Evolutionary conservation across 2,113 vertebrate species (phyloP), one percentile per base, ranked within the genome.

Genomic region (Ivindomyrus marchei): DNA sequence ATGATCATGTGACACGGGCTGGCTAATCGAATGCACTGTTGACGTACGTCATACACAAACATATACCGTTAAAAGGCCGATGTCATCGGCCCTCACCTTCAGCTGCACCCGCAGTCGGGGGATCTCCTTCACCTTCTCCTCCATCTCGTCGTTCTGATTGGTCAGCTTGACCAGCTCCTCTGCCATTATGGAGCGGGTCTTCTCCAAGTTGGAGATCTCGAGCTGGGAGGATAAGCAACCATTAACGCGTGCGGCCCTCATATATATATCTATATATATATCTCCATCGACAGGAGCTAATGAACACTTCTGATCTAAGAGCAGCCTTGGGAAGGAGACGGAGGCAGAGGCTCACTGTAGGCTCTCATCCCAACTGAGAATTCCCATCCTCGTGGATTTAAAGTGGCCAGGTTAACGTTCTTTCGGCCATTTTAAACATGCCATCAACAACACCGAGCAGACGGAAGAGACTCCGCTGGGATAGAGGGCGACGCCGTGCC

Each of bases 141-240:
- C 97, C 91, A 99, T 96, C 11, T 99, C 98, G n/a, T 99, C 98
- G 1, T 97, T 99, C 93, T 97, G 96, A 95, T 97, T 99, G 91
- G 98, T 99, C 94, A 99, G 95, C 91, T 97, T 97, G 92, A 99
- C 97, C 39, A 99, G 94, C 77, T 99, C 98, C 93, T 99, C 98
- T 10, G 98, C 96, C 96, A 99, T 98, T 94, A 98, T 95, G 1
- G 98, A 97, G 53, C 98, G 97, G 83, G 97, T 99, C 94, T 97
- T 97, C 95, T 99, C 98, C 91, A 99, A 94, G 93, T 91, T 96
- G 52, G 96, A 94, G 90, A 99, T 99, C 96, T 99, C 98, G 91
- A 99, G 88, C 98, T 99, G 91, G 50, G 92, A 45, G 36, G 58
- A 45, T 7, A 45, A 58, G 83, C 2, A n/a, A 5, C 42, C 83